Evolutionary conservation across 1,140 invertebrate species (phyloP), one percentile per base, ranked within the genome.

Genomic region (Cotesia typhae): DNA sequence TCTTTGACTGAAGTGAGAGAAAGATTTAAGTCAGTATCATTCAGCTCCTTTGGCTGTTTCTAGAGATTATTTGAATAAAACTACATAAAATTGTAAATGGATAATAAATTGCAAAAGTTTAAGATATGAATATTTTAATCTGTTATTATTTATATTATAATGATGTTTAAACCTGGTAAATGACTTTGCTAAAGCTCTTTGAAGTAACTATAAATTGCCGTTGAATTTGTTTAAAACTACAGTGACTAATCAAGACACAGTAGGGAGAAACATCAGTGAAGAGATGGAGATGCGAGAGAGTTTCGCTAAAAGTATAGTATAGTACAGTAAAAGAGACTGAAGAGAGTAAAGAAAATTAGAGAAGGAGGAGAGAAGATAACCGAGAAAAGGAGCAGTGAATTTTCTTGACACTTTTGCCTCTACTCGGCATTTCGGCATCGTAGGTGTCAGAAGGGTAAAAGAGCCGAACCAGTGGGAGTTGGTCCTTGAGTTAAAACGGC

Each of bases 401-500:
- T 59, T 67, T 67, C 57, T 55, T 61, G 63, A 41, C 14, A 57
- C 71, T 35, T 60, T 61, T 17, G 14, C 47, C 14, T n/a, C n/a
- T 4, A 14, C 35, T n/a, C n/a, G n/a, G 37, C 35, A 17, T 66
- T 66, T 51, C 37, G 36, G 35, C 61, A 66, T 65, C 61, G 47
- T 55, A 60, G 37, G 17, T 59, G 71, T 60, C 53, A 28, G 47
- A 67, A 38, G 41, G 55, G 28, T 41, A 51, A 38, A 59, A 70
- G 66, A 66, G 63, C 14, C 51, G 51, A 17, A 37, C 67, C 37
- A 37, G 71, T 67, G 55, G 60, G 57, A 67, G 53, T 78, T 77
- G 75, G 73, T 75, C 72, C 75, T 74, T 75, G 75, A 82, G 77
- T 79, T 79, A 80, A 82, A 82, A 80, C 78, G 78, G 78, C 78